A percentile compares a stretch with the other conserved stretches of the same genome.
phyloP scores from a whole-genome alignment of 2,888 invertebrate species.

The Schrankia costaestrigalis region DNA sequence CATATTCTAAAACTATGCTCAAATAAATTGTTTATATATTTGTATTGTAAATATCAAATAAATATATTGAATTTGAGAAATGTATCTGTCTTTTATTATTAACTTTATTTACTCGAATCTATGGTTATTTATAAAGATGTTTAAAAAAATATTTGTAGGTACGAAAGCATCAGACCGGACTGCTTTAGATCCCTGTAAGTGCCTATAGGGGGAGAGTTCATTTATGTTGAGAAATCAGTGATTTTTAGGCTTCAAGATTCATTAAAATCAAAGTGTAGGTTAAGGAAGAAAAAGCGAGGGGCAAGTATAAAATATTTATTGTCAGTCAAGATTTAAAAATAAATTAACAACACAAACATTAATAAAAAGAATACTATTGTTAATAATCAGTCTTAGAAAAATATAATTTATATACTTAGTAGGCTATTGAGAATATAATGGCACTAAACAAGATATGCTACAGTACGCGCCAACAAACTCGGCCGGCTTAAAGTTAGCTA shows the following conservation, averaged over 20 bases:
- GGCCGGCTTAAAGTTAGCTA: too few relatives aligned
- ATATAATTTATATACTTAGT: conserved; percentile 9
- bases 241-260: too few relatives aligned
- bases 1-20: conserved; percentile 31
- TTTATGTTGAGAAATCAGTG: too few relatives aligned
- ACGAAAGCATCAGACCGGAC: too few relatives aligned
- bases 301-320: conserved; percentile 17
- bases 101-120: conserved; percentile 1
- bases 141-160: too few relatives aligned
- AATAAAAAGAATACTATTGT: conserved; percentile 19
- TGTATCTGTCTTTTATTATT: conserved; percentile 12
- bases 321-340: conserved; percentile 33
- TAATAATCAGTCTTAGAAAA: conserved; percentile 31
- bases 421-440: conserved; percentile 16
- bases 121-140: too few relatives aligned
- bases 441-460: conserved; percentile 14
- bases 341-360: conserved; percentile 28
- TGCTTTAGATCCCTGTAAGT: too few relatives aligned
- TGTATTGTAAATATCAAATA: conserved; percentile 34
- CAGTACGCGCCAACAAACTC: too few relatives aligned
- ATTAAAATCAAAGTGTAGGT: too few relatives aligned
- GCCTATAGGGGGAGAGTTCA: too few relatives aligned
- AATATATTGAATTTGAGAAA: conserved; percentile 12
- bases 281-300: too few relatives aligned
- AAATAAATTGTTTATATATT: conserved; percentile 42